These are phyloP conservation scores for Unio delphinus DNA, from an alignment of 2,888 invertebrate genomes.

Conservation along the genomic window DNA sequence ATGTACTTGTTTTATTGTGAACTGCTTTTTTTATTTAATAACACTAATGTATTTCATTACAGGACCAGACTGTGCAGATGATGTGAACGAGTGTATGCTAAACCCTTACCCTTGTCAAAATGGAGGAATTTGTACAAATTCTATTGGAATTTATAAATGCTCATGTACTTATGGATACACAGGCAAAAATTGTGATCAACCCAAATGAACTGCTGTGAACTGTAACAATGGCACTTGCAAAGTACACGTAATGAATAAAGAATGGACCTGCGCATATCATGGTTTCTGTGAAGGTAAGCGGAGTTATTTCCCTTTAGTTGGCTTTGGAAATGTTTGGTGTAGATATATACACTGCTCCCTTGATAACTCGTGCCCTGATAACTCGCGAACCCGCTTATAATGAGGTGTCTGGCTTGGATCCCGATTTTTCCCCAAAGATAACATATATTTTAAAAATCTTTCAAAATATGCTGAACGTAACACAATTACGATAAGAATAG, in stretches of 20 bases:
- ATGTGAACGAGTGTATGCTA: slow-evolving; percentile 35
- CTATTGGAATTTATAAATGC: slow-evolving; percentile 56
- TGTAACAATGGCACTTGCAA: slow-evolving; percentile 51
- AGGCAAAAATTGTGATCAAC: slow-evolving; percentile 46
- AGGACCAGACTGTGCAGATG: slow-evolving; percentile 38
- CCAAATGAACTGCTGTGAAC: slow-evolving; percentile 38
- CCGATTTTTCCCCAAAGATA: no score
- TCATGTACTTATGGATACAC: slow-evolving; percentile 54
- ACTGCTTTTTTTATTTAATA: neutral
- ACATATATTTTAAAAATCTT: no score
- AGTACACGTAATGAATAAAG: neutral
- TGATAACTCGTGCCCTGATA: no score
- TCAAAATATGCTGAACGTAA: no score
- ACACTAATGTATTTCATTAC: slow-evolving; percentile 10
- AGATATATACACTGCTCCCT: no score
- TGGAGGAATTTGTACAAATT: slow-evolving; percentile 74
- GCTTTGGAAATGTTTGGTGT: neutral
- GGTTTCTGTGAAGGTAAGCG: slow-evolving; percentile 46
- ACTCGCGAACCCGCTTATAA: no score
- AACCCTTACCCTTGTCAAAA: slow-evolving; percentile 73
- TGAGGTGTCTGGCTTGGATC: no score
- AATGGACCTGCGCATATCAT: slow-evolving; percentile 39
- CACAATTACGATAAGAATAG: no score
- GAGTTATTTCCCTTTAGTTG: neutral
- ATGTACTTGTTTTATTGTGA: neutral